Evolutionary conservation across 2,113 vertebrate species (phyloP), one percentile per base, ranked within the genome.

Genomic region (Eupsittula cactorum): DNA sequence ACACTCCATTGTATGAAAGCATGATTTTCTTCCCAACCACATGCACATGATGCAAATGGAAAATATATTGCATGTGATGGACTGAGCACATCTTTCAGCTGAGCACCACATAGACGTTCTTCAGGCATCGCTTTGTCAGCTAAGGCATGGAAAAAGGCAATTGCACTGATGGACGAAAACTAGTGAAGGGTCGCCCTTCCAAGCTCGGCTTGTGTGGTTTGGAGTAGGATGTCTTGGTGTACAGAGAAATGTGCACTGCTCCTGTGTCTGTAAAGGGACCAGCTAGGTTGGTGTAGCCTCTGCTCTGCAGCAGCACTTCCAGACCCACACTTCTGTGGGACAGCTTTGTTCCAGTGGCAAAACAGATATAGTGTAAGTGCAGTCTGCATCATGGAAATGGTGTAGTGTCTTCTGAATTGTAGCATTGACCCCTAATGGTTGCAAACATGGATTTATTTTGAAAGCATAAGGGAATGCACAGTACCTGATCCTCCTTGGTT

Each of bases 101-200:
- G 63, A 92, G 15, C 24, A 42, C 25, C 25, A 41, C 31, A 3
- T 7, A 35, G 8, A 10, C 5, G 2, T 52, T 74, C 16, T 82
- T 14, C 20, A 65, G 44, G 20, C 35, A 27, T 11, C 4, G 17
- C 37, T 82, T 57, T 70, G 42, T 67, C 42, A 46, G 28, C 4
- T 50, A 35, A 1, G 57, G 28, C 14, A 9, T 55, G 42, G 65
- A 64, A 64, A 60, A 31, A 20, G 9, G 2, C 0, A 0, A 0
- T 55, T 12, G 3, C 18, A 6, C 9, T 31, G n/a, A 5, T 59
- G 21, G n/a, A 76, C n/a, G 33, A 46, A 52, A 64, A 35, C 14
- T 31, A 47, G 28, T 14, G 39, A 28, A 76, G 11, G 16, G 64
- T 86, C 28, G 44, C 1, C 46, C 25, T 85, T 88, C 31, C 31